phyloP scores from a whole-genome alignment of 2,888 invertebrate genomes.

The Amphimallon solstitiale region DNA sequence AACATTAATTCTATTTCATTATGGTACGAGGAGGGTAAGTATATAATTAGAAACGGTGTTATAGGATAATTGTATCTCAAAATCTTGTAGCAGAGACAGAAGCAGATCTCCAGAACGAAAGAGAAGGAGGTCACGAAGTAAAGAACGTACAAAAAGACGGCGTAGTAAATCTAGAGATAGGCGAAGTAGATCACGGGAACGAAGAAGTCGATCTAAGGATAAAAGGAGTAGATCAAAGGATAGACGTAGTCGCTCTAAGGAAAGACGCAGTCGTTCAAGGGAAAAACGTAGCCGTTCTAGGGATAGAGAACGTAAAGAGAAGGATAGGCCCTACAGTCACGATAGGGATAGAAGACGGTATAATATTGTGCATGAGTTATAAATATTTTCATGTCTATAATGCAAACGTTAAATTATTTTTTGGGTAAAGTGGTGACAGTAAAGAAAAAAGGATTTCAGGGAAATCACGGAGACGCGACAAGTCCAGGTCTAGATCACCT shows the following conservation, averaged over 20 bases:
- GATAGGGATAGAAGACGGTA: constrained; percentile 51
- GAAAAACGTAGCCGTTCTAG: constrained; percentile 59
- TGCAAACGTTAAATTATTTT: constrained; percentile 47
- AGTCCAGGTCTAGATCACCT: constrained; percentile 57
- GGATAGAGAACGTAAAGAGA: constrained; percentile 52
- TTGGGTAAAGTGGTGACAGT: constrained; percentile 68
- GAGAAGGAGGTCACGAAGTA: constrained; percentile 72
- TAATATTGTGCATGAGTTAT: constrained; percentile 36
- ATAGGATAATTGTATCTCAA: not conserved
- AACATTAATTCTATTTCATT: not conserved
- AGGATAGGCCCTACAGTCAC: constrained; percentile 58
- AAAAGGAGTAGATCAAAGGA: constrained; percentile 59
- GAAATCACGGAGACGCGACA: constrained; percentile 65
- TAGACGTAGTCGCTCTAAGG: constrained; percentile 54
- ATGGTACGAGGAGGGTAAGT: constrained; percentile 31
- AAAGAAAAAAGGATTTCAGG: constrained; percentile 72
- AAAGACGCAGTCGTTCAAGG: constrained; percentile 60
- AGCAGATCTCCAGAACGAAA: constrained; percentile 56
- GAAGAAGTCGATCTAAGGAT: constrained; percentile 59
- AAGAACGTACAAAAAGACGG: constrained; percentile 55
- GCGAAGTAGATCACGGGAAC: constrained; percentile 55
- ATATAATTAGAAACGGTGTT: not conserved
- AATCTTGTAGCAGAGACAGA: constrained; percentile 51
- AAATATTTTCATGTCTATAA: constrained; percentile 14
- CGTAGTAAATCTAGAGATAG: constrained; percentile 55